A percentile compares a stretch with the other conserved stretches of the same genome.
Conservation (phyloP, 2,888 invertebrate genomes). For the Colletes collaris region DNA sequence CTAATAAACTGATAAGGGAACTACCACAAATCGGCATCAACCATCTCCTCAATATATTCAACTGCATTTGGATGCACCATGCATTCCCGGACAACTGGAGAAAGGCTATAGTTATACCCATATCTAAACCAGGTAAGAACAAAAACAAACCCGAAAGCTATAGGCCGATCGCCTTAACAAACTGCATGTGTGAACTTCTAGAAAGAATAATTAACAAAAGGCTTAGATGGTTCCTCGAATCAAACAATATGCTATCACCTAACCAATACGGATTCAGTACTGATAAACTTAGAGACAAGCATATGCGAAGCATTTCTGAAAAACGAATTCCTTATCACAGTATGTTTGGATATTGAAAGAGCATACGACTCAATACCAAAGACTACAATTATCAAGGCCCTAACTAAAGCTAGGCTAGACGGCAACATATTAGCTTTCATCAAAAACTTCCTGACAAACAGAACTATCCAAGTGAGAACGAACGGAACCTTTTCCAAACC, state of each 20-base stretch:
- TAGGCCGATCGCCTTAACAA: background rate
- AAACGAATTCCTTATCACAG: background rate
- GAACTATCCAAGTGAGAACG: background rate
- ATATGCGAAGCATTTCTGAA: constrained; percentile 6
- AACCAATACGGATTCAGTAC: constrained; percentile 1
- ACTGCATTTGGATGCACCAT: too few relatives aligned
- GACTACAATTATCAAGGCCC: background rate
- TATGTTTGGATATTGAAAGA: background rate
- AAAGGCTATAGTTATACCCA: background rate
- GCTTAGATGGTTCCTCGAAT: constrained; percentile 8
- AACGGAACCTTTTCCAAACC: background rate
- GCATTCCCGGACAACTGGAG: background rate
- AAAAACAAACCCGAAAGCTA: background rate
- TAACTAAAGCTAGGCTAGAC: background rate
- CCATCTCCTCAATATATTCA: too few relatives aligned
- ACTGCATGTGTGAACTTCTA: background rate
- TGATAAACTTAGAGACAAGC: background rate
- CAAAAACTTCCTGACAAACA: background rate
- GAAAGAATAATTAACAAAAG: constrained; percentile 6
- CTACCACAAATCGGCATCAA: too few relatives aligned
- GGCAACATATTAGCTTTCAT: background rate
- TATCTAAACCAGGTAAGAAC: background rate
- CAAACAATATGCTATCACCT: background rate
- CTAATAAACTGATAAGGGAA: too few relatives aligned
- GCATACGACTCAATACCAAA: background rate